phyloP scores from a whole-genome alignment of 2,113 vertebrate genomes.

The Gasterosteus nipponicus region DNA sequence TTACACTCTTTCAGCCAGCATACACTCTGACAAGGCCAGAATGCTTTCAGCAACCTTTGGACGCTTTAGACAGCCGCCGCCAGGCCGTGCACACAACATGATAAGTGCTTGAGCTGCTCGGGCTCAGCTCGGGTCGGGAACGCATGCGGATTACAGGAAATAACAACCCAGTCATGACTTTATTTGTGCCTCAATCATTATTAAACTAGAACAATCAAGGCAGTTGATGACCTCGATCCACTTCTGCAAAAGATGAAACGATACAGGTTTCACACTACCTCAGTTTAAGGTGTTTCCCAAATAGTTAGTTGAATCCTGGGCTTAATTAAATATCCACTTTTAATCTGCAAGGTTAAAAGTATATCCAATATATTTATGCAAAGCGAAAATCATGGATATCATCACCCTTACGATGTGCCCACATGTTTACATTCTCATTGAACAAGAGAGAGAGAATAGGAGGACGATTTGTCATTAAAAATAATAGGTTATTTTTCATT shows the following conservation, averaged over 20 bases:
- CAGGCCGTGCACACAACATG: conserved; percentile 31
- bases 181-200: neutral
- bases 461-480: neutral
- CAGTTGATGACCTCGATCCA: no score
- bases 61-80: conserved; percentile 31
- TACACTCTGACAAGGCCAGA: conserved; percentile 18
- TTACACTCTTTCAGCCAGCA: conserved; percentile 12
- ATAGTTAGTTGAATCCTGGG: neutral
- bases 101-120: conserved; percentile 31
- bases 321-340: neutral
- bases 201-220: neutral
- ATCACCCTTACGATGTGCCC: neutral
- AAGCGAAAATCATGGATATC: neutral
- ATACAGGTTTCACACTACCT: neutral
- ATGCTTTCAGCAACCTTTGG: conserved; percentile 29
- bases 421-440: neutral
- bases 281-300: neutral
- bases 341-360: neutral
- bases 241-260: neutral
- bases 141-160: neutral
- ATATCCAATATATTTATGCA: neutral
- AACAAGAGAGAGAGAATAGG: neutral
- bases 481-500: neutral
- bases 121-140: neutral
- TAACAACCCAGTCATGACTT: neutral